phyloP scores from a whole-genome alignment of 2,113 vertebrate species.

The Nycticryphes semicollaris region DNA sequence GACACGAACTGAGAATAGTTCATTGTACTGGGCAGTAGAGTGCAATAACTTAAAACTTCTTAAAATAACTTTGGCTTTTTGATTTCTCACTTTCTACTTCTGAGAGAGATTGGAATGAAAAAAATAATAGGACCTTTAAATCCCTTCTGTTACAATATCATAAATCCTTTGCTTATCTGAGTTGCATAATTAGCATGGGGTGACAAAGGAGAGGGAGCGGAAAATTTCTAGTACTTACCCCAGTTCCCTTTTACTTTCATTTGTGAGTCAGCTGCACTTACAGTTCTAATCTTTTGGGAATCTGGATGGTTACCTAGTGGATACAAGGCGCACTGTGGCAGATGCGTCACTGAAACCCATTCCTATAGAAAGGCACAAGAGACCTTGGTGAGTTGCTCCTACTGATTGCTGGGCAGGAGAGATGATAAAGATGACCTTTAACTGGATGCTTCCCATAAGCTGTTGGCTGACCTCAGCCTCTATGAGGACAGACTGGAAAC shows the following conservation, averaged over 20 bases:
- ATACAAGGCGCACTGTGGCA: not conserved
- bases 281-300: not conserved
- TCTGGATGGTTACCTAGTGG: not conserved
- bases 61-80: constrained; percentile 46
- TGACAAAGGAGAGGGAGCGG: not conserved
- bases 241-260: not conserved
- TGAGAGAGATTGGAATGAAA: not conserved
- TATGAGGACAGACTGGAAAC: fast-evolving
- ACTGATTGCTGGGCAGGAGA: not conserved
- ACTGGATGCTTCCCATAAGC: not conserved
- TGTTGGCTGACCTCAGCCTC: not conserved
- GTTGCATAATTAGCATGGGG: not conserved
- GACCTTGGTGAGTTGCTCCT: not conserved
- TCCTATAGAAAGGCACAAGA: not conserved
- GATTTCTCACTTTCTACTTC: constrained; percentile 26
- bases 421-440: not conserved
- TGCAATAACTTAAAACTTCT: constrained; percentile 38
- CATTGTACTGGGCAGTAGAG: constrained; percentile 41
- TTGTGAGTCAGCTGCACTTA: not conserved
- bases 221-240: not conserved
- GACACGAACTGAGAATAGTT: constrained; percentile 36
- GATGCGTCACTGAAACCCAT: not conserved
- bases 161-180: constrained; percentile 13
- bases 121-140: not conserved
- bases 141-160: not conserved